Evolutionary conservation across 2,888 invertebrate genomes (phyloP).

Genomic region (Gnatocerus cornutus): DNA sequence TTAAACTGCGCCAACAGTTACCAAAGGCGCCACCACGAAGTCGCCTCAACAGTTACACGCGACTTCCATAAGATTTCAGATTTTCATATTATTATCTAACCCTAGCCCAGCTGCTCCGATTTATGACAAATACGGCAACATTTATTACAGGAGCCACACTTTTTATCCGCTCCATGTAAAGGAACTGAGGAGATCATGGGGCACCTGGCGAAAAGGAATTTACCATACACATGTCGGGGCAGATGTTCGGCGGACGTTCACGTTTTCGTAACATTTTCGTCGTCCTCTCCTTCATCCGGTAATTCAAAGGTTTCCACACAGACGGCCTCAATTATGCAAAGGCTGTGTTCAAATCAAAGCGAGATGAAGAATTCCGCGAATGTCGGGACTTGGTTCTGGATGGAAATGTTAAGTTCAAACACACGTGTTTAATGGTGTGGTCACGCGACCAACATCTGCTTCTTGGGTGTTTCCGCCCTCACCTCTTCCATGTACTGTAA

Average conservation of each 20-base stretch:
- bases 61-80: not conserved
- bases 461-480: conserved; percentile 25
- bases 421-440: conserved; percentile 43
- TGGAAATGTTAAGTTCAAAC: conserved; percentile 28
- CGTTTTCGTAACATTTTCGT: conserved; percentile 37
- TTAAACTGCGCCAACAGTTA: not conserved
- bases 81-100: not conserved
- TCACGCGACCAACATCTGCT: conserved; percentile 57
- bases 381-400: not conserved
- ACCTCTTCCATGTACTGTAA: conserved; percentile 11
- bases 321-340: conserved; percentile 11
- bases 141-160: conserved; percentile 12
- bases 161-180: conserved; percentile 3
- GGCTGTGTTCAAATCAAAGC: conserved; percentile 31
- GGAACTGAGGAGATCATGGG: conserved; percentile 41
- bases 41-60: not conserved
- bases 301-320: conserved; percentile 23
- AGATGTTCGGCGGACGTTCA: conserved; percentile 59
- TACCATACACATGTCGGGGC: conserved; percentile 59
- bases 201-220: conserved; percentile 63
- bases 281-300: conserved; percentile 24
- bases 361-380: conserved; percentile 5
- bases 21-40: not conserved
- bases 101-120: conserved; percentile 3
- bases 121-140: conserved; percentile 15